These are phyloP conservation scores for Ameiurus melas DNA, from an alignment of 2,113 vertebrate species.

Conservation along the genomic window DNA sequence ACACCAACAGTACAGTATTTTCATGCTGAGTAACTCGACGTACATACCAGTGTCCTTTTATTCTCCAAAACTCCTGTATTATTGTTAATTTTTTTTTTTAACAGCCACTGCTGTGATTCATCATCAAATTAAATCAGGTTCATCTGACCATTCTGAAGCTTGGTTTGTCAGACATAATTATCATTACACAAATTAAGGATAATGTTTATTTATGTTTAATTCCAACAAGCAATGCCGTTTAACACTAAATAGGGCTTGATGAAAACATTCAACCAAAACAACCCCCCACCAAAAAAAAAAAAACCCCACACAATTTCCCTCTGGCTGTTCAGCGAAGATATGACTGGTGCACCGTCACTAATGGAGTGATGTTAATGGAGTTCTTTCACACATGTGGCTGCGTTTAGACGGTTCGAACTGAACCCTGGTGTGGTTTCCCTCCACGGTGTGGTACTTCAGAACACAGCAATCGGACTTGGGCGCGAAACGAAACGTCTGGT, in stretches of 20 bases:
- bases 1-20: no score
- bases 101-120: background rate
- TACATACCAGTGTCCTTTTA: background rate
- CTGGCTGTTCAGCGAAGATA: background rate
- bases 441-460: background rate
- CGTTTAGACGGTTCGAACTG: background rate
- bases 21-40: background rate
- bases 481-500: background rate
- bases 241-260: background rate
- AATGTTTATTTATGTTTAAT: constrained; percentile 1
- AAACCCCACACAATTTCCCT: background rate
- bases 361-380: background rate
- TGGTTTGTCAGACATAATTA: background rate
- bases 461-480: background rate
- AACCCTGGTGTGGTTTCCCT: background rate
- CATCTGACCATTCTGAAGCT: background rate
- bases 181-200: background rate
- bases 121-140: background rate
- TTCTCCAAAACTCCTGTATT: background rate
- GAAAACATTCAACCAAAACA: background rate
- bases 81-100: no score
- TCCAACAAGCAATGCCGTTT: constrained; percentile 16
- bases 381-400: background rate
- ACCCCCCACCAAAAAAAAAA: no score
- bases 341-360: background rate